Percentiles rank a stretch among this genome's conserved stretches.
Conservation (phyloP, 1,140 invertebrate species). For the Apolygus lucorum region DNA sequence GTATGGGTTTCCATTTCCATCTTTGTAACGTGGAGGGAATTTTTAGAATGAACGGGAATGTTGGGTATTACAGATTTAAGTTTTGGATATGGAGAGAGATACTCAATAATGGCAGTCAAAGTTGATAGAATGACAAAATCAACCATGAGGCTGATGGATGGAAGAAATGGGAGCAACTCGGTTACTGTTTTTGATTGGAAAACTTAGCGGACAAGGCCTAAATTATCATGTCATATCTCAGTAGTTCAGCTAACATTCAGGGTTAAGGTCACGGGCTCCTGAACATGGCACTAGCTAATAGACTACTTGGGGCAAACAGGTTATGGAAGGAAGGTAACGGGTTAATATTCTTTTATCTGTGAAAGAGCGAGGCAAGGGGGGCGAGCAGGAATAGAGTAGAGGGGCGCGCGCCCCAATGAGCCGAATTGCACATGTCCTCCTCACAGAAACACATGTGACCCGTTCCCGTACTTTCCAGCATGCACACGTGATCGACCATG, state of each 20-base stretch:
- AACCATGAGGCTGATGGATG: too few relatives aligned
- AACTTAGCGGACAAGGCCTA: too few relatives aligned
- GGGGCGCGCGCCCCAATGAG: slow-evolving; percentile 22
- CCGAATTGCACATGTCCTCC: slow-evolving; percentile 83
- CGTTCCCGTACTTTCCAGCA: slow-evolving; percentile 92
- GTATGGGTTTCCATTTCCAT: too few relatives aligned
- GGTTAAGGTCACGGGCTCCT: neutral
- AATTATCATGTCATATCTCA: neutral
- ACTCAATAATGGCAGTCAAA: too few relatives aligned
- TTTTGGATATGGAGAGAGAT: too few relatives aligned
- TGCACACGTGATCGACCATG: slow-evolving; percentile 96
- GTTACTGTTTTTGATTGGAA: too few relatives aligned
- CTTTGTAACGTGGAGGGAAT: too few relatives aligned
- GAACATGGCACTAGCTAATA: neutral
- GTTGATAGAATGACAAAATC: too few relatives aligned
- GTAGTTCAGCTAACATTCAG: neutral
- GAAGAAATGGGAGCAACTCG: too few relatives aligned
- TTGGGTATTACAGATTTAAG: too few relatives aligned
- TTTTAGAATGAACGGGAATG: too few relatives aligned
- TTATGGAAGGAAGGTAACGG: neutral
- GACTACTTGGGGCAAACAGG: neutral
- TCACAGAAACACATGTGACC: slow-evolving; percentile 98
- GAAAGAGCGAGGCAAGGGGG: slow-evolving; percentile 18
- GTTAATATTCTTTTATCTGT: slow-evolving; percentile 14
- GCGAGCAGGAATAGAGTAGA: slow-evolving; percentile 2